Conservation (phyloP, 1,140 invertebrate genomes). For the Vanessa atalanta region DNA sequence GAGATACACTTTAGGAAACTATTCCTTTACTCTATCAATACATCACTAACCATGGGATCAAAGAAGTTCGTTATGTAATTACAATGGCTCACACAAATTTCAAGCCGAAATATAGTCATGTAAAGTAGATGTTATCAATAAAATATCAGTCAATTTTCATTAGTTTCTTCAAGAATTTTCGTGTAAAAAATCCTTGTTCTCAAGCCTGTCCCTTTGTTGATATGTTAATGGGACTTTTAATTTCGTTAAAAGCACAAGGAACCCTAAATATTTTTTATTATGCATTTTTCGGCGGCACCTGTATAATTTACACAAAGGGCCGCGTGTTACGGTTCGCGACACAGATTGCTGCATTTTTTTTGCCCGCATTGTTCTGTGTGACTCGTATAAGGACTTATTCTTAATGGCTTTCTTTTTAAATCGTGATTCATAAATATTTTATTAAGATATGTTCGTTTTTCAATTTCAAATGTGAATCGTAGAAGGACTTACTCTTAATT, state of each 20-base stretch:
- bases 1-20: too few relatives aligned
- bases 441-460: neutral
- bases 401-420: conserved; percentile 20
- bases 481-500: too few relatives aligned
- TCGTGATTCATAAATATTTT: neutral
- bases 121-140: too few relatives aligned
- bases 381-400: conserved; percentile 42
- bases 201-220: neutral
- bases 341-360: conserved; percentile 51
- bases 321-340: conserved; percentile 48
- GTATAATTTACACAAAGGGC: conserved; percentile 53
- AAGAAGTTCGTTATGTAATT: too few relatives aligned
- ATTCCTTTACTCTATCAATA: too few relatives aligned
- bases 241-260: neutral
- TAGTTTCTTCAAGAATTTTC: too few relatives aligned
- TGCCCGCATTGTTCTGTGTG: conserved; percentile 59
- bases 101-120: too few relatives aligned
- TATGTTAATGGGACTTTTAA: neutral
- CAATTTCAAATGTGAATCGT: too few relatives aligned
- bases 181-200: too few relatives aligned
- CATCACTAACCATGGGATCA: too few relatives aligned
- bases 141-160: too few relatives aligned
- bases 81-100: too few relatives aligned
- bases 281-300: conserved; percentile 34
- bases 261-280: conserved; percentile 15